These are phyloP conservation scores for Drosophila incognita DNA, from an alignment of 2,888 invertebrate genomes.

Conservation along the genomic window DNA sequence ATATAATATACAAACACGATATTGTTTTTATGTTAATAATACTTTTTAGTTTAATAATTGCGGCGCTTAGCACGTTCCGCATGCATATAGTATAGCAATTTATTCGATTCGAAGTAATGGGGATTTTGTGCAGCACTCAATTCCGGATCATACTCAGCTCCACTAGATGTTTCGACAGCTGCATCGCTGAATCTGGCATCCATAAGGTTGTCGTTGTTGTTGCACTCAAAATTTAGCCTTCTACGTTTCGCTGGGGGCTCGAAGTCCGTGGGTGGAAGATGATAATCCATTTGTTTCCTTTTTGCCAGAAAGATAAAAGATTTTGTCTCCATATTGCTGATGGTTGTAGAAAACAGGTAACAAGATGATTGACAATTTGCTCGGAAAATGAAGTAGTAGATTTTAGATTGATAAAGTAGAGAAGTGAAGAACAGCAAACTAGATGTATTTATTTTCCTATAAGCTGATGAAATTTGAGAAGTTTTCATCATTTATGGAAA, in stretches of 20 bases:
- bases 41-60: not conserved
- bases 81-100: constrained; percentile 18
- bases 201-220: not conserved
- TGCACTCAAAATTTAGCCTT: not conserved
- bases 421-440: not conserved
- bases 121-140: constrained; percentile 30
- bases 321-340: not conserved
- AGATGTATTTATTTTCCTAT: not conserved
- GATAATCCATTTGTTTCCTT: fast-evolving
- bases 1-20: not conserved
- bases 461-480: not conserved
- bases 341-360: not conserved
- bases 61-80: constrained; percentile 24
- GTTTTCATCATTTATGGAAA: not conserved
- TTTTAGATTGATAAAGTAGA: no score
- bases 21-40: not conserved
- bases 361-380: not conserved
- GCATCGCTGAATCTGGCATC: not conserved
- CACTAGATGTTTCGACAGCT: not conserved
- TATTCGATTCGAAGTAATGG: constrained; percentile 42
- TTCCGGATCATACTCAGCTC: constrained; percentile 19
- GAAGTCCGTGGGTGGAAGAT: not conserved
- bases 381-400: not conserved
- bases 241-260: not conserved
- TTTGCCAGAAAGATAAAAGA: not conserved